Base-by-base conservation (phyloP, 2,888 invertebrate genomes). In the Subacronicta megacephala region DNA sequence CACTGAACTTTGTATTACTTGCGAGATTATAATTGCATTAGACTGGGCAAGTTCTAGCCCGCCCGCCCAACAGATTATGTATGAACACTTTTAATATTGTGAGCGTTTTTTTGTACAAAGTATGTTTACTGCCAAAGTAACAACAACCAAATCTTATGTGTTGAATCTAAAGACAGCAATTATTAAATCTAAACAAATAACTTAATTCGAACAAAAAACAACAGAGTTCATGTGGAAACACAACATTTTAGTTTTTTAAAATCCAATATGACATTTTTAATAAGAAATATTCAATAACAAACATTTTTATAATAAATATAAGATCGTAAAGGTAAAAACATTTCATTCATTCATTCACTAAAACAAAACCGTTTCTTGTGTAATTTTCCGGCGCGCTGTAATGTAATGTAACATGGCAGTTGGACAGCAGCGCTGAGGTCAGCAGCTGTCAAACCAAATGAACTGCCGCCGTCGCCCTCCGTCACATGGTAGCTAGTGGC, bases 401-500 rank as follows among this genome's bases (percentile, higher is more conserved):
- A 3, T 26, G 26, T 26, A 26, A 10, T 9, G 3, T 38, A 23
- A 44, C 33, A 16, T 15, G 36, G 41, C 16, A n/a, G 17, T 9
- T 36, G 16, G 20, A 26, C 13, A 36, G 31, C 41, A n/a, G 26
- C 10, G 42, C 52, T 46, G 53, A 65, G 56, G 50, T 69, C 56
- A 38, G 40, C 56, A 38, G 40, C 56, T 61, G 68, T 64, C 71
- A 61, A 60, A 65, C 64, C 52, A 70, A 64, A 58, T 55, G 47
- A 45, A 46, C 56, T 33, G 7, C 23, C 23, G 23, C 23, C 7
- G 23, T 10, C 17, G 12, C 7, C 26, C 7, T 20, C 7, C 13
- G 2, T n/a, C 36, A n/a, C n/a, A n/a, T n/a, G n/a, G n/a, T 23
- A 13, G 12, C 37, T 15, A 16, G 15, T 15, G 37, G 49, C 37